Conservation (phyloP, 2,113 vertebrate species). For the Carollia perspicillata region DNA sequence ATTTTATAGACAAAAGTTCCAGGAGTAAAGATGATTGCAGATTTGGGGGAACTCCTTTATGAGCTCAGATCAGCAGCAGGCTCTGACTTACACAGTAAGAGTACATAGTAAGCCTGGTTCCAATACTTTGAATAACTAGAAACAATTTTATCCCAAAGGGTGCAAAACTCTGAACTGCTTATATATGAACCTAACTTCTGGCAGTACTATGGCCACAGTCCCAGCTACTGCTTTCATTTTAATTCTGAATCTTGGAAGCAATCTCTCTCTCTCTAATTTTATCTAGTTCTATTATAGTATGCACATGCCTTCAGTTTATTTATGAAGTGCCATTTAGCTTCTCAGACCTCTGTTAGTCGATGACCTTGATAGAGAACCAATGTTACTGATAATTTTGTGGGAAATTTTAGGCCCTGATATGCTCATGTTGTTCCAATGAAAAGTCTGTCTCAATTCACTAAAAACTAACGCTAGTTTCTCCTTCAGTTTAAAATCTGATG, state of each 20-base stretch:
- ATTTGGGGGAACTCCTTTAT: background rate
- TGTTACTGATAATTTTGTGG: background rate
- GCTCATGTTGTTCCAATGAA: background rate
- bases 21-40: background rate
- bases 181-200: background rate
- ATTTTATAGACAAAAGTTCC: background rate
- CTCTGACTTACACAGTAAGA: background rate
- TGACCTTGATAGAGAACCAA: background rate
- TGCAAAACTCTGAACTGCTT: background rate
- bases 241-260: background rate
- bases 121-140: background rate
- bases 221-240: background rate
- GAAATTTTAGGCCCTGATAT: background rate
- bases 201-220: too few relatives aligned
- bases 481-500: background rate
- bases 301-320: background rate
- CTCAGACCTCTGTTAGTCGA: background rate
- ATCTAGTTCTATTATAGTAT: background rate
- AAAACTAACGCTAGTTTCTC: background rate
- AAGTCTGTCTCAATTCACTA: background rate
- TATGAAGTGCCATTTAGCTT: background rate
- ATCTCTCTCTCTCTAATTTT: background rate
- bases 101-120: background rate
- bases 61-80: background rate
- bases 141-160: background rate